Base-by-base conservation (phyloP, 2,888 invertebrate species). In the Drosophila algonquin region DNA sequence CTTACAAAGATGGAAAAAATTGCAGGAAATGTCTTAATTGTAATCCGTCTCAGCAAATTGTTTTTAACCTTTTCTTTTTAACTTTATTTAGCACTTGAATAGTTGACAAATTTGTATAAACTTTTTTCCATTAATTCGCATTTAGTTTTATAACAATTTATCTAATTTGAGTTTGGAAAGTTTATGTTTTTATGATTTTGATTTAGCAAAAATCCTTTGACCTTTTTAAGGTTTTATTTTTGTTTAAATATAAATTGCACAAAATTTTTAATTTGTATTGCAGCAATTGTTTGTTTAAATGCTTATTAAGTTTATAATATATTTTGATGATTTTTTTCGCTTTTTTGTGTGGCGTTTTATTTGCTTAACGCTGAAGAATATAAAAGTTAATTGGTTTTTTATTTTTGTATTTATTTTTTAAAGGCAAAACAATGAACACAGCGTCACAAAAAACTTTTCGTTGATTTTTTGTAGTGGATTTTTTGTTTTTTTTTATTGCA, bases 401-500 rank as follows among this genome's bases (percentile, higher is more conserved):
- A 65, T 55, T 71, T 69, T 62, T 51, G 63, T 58, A 24, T 62
- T 52, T 47, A 54, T 63, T 63, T 63, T 64, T 45, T 47, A 35
- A 59, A 51, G 53, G 58, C 58, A 63, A 71, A 72, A 74, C 77
- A 68, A 67, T 77, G 79, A 80, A 81, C 77, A 80, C 79, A 56
- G 55, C 62, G 54, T 14, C 50, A 47, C 55, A 24, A 56, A 54
- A 45, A 52, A 53, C 21, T 48, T 48, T 52, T 57, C 53, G 27
- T 57, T 54, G 52, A 58, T 59, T 54, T 52, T 44, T 35, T 50
- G 45, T 24, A 52, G 16, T 52, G 51, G 45, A 48, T 54, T 59
- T 69, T 48, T 53, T 55, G 62, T 51, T 51, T 58, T 63, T 56
- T 59, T 63, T 48, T 47, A 64, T 63, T 63, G 64, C 54, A 58